Evolutionary conservation across 2,888 invertebrate species (phyloP), one percentile per base, ranked within the genome.

Genomic region (Chalcis sispes): DNA sequence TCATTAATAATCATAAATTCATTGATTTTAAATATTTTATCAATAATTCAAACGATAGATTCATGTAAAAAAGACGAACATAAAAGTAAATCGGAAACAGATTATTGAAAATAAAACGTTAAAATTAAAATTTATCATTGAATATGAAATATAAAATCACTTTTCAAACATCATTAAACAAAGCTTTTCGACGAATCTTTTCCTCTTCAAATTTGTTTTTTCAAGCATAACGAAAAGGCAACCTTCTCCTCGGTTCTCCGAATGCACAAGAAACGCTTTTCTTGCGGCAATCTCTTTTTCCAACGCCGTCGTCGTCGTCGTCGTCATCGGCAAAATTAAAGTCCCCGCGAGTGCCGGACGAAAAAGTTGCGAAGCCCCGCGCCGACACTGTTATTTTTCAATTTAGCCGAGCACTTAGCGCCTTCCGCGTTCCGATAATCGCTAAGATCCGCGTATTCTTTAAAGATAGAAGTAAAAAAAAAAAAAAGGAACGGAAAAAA

Each of bases 341-440:
- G 65, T 65, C 32, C 13, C 27, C 52, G 18, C 18, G 52, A n/a
- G n/a, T n/a, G n/a, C n/a, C 20, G 69, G 58, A 64, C 58, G 72
- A n/a, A 71, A 75, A 75, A 66, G 32, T 65, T 32, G 46, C 25
- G 18, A 46, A 36, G n/a, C n/a, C n/a, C n/a, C n/a, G n/a, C n/a
- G 61, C 29, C 54, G 36, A 58, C 61, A 70, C 61, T 77, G 73
- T 77, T 73, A 77, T 77, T 77, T 77, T 77, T 77, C 77, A 73
- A 77, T 73, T 77, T 77, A 73, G 77, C 46, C 59, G 36, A 73
- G 77, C 73, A 77, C 73, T 77, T 77, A 73, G 61, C 70, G 65
- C 69, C 62, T 54, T 23, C 56, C 46, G 20, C 61, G 23, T 29
- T 20, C 29, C 66, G 62, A 71, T 67, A 76, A 72, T 72, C 71